Base-by-base conservation (phyloP, 2,113 vertebrate genomes). In the Gallinago media region DNA sequence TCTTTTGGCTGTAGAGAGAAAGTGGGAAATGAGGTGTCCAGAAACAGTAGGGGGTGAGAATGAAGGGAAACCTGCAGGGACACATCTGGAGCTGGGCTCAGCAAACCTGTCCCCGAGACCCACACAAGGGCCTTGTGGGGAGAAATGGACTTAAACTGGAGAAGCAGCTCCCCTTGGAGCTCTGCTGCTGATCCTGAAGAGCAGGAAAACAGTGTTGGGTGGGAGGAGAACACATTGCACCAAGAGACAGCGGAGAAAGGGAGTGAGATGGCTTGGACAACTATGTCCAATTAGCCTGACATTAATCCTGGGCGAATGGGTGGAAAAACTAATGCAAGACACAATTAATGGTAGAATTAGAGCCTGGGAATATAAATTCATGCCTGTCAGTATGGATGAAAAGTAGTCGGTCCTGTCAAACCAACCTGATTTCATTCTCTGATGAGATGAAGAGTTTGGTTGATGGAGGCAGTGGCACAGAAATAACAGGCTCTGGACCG, bases 281-380 rank as follows among this genome's bases (percentile, higher is more conserved):
- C 88, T 75, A 15, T 1, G n/a, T 82, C 90, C 96, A 92, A 94
- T 96, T 94, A 95, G 78, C 74, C 66, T 93, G 95, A 94, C 95
- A 63, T 93, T 89, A 92, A 91, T 95, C 81, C 85, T 76, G 81
- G 70, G 85, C 92, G 95, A 96, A 95, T 1, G 52, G 47, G 92
- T 92, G 81, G 90, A 82, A 92, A 94, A 94, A 92, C 56, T 50
- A 75, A 81, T 49, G 88, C 78, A 40, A 74, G 56, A 47, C 93
- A 77, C 85, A 92, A 95, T 96, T 97, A 97, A 92, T 88, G 65
- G 66, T 58, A 88, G 66, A 93, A 89, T 89, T 94, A 82, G 88
- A 95, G 78, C 49, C 81, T 44, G 58, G 56, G 66, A 94, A 68
- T 78, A 78, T 47, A 95, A 95, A 91, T 72, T 61, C 54, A 21